These are phyloP conservation scores for Cryptus armator DNA, from an alignment of 2,888 invertebrate genomes.

Conservation along the genomic window DNA sequence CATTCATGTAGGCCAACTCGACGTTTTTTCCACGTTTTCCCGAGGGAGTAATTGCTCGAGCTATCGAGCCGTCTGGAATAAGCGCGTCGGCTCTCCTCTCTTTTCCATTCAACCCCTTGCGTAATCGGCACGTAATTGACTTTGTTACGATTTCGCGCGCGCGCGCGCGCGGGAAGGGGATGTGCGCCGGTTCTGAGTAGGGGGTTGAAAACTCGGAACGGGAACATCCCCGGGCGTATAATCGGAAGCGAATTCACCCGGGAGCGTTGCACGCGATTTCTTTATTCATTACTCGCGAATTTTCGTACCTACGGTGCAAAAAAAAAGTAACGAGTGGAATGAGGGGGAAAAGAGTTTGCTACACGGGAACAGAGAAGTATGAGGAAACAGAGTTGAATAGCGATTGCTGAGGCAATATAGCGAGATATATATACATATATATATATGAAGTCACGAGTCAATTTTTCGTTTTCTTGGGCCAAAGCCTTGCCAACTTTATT, in stretches of 20 bases:
- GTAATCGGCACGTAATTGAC: conserved; percentile 63
- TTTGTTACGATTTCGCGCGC: conserved; percentile 64
- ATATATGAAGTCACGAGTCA: conserved; percentile 31
- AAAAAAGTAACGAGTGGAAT: conserved; percentile 22
- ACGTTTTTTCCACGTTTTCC: not conserved
- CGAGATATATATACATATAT: not conserved
- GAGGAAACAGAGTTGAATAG: conserved; percentile 38
- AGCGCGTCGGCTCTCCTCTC: conserved; percentile 2
- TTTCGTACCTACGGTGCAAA: conserved; percentile 63
- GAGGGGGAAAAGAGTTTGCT: not conserved
- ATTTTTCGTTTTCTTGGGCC: conserved; percentile 58
- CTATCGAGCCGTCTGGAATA: conserved; percentile 37
- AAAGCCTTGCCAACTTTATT: conserved; percentile 17
- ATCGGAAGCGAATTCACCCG: conserved; percentile 69
- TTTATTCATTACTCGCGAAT: conserved; percentile 78
- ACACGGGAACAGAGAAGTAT: not conserved
- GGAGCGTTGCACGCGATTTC: conserved; percentile 70
- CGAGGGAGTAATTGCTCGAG: conserved; percentile 15
- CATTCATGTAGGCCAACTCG: conserved; percentile 11
- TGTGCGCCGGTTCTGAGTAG: conserved; percentile 25
- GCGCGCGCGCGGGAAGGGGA: not conserved
- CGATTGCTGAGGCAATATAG: not conserved
- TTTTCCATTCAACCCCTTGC: conserved; percentile 29
- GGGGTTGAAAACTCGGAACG: conserved; percentile 33
- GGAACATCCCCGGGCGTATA: conserved; percentile 53